phyloP scores from a whole-genome alignment of 2,888 invertebrate species.

The Cremastinae sp. region DNA sequence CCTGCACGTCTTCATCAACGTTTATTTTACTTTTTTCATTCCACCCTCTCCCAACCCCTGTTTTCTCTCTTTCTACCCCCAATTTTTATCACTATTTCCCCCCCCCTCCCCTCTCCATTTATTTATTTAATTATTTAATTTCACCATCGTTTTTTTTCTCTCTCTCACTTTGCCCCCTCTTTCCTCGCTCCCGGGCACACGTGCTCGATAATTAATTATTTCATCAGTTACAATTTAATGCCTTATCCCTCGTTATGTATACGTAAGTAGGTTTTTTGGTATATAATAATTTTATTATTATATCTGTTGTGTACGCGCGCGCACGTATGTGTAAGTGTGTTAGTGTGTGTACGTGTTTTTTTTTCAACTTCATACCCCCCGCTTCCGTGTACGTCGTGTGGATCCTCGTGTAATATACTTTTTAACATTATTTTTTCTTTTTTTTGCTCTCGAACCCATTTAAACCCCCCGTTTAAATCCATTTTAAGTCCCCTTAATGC shows the following conservation, averaged over 20 bases:
- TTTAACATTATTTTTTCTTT: slow-evolving; percentile 12
- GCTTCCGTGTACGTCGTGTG: not conserved
- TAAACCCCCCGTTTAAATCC: no score
- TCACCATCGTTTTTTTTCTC: slow-evolving; percentile 33
- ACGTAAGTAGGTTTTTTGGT: slow-evolving; percentile 58
- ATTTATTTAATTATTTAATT: slow-evolving; percentile 11
- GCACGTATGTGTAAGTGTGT: slow-evolving; percentile 11
- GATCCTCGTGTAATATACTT: not conserved
- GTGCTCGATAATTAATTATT: slow-evolving; percentile 50
- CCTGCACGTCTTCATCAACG: slow-evolving; percentile 55
- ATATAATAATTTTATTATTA: slow-evolving; percentile 65
- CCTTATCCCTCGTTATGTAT: slow-evolving; percentile 60
- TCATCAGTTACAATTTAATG: slow-evolving; percentile 58
- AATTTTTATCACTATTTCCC: slow-evolving; percentile 37
- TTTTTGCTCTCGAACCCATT: no score
- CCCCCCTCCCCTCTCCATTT: slow-evolving; percentile 13
- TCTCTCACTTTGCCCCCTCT: slow-evolving; percentile 48
- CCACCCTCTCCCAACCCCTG: slow-evolving; percentile 36
- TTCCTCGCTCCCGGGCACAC: slow-evolving; percentile 45
- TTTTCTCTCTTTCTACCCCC: slow-evolving; percentile 10
- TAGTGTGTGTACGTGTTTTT: slow-evolving; percentile 25
- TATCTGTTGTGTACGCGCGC: slow-evolving; percentile 45
- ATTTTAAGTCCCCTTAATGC: no score
- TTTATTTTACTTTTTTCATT: slow-evolving; percentile 2
- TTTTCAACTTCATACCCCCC: slow-evolving; percentile 1